A percentile compares a stretch with the other conserved stretches of the same genome.
Evolutionary conservation across 2,113 vertebrate genomes (phyloP).

Genomic region (Protobothrops flavoviridis): DNA sequence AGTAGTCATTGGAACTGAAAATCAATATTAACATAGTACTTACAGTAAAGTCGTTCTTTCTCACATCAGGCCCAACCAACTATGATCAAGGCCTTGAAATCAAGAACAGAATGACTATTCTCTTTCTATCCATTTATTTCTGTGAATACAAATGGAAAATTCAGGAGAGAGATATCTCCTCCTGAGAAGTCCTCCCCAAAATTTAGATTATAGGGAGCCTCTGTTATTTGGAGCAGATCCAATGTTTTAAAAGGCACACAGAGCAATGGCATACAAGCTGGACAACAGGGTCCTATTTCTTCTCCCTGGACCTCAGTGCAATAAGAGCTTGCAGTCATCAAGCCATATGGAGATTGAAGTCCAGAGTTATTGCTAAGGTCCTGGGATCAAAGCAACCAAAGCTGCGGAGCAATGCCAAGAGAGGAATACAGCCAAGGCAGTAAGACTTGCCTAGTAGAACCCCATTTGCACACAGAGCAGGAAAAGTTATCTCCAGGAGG

Average conservation of each 20-base stretch:
- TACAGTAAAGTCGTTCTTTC: neutral
- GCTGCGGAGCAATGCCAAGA: neutral
- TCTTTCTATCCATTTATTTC: slow-evolving; percentile 69
- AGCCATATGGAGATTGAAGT: slow-evolving; percentile 14
- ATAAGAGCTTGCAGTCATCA: slow-evolving; percentile 24
- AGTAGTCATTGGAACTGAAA: slow-evolving; percentile 4
- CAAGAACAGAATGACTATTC: slow-evolving; percentile 48
- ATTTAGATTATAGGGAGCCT: slow-evolving; percentile 8
- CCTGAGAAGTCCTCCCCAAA: neutral
- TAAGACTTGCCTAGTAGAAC: slow-evolving; percentile 19
- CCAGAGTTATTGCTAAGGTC: slow-evolving; percentile 32
- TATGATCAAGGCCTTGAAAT: slow-evolving; percentile 32
- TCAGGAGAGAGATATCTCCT: slow-evolving; percentile 2
- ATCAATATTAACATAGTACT: neutral
- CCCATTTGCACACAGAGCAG: slow-evolving; percentile 22
- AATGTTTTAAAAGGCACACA: slow-evolving; percentile 20
- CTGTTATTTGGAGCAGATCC: slow-evolving; percentile 8
- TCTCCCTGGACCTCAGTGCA: slow-evolving; percentile 30
- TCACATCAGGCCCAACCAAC: neutral
- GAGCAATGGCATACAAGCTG: slow-evolving; percentile 21
- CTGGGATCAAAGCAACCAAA: slow-evolving; percentile 19
- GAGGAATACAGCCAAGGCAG: slow-evolving; percentile 29
- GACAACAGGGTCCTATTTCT: slow-evolving; percentile 14
- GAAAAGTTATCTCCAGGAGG: slow-evolving; percentile 29
- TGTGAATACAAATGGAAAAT: slow-evolving; percentile 59